Percentiles rank a stretch among this genome's conserved stretches.
phyloP scores from a whole-genome alignment of 2,113 vertebrate genomes.

The Sakesphorus luctuosus region DNA sequence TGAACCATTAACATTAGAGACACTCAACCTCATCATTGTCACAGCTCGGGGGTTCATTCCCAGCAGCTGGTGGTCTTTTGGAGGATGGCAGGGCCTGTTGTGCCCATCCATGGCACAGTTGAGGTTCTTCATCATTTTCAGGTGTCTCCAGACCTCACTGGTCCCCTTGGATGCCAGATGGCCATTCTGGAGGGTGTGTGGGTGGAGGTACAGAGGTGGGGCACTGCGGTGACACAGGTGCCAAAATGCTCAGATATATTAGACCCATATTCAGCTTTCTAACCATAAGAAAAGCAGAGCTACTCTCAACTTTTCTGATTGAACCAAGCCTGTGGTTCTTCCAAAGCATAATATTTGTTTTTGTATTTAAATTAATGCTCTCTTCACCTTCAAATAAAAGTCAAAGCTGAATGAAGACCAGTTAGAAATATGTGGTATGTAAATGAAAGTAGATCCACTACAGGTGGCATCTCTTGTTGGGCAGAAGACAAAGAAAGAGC shows the following conservation, averaged over 20 bases:
- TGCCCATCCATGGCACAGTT: fast-evolving
- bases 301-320: not conserved
- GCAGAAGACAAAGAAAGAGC: not conserved
- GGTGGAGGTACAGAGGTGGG: not conserved
- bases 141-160: not conserved
- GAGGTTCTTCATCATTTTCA: not conserved
- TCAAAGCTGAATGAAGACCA: not conserved
- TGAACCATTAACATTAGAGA: not conserved
- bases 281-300: not conserved
- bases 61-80: not conserved
- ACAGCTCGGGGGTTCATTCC: not conserved
- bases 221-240: not conserved
- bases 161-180: not conserved
- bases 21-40: not conserved
- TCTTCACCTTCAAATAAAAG: not conserved
- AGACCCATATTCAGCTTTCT: not conserved
- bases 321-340: not conserved
- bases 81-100: not conserved
- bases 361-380: not conserved
- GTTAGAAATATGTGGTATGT: not conserved
- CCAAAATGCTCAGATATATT: fast-evolving
- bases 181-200: fast-evolving
- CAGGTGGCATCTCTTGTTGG: not conserved
- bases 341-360: not conserved
- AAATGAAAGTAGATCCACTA: not conserved